These are phyloP conservation scores for Scaptomyza graminum DNA, from an alignment of 1,140 invertebrate genomes.

Conservation along the genomic window DNA sequence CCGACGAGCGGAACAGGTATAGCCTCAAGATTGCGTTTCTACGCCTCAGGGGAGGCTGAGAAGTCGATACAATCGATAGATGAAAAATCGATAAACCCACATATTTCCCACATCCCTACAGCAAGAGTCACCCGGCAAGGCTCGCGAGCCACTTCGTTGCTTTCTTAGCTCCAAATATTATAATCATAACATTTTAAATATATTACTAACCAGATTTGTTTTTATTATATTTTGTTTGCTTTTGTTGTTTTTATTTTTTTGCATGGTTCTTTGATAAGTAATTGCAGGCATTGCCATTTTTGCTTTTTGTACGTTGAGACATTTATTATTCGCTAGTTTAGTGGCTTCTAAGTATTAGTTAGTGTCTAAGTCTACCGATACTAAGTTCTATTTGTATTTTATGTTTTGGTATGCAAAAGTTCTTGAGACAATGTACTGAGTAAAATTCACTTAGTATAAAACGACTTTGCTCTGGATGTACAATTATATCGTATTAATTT, in stretches of 20 bases:
- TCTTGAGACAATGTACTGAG: slow-evolving; percentile 68
- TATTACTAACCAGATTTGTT: slow-evolving; percentile 48
- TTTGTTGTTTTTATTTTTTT: slow-evolving; percentile 22
- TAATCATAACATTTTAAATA: slow-evolving; percentile 17
- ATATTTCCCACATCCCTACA: no score
- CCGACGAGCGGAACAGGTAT: no score
- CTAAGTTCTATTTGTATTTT: slow-evolving; percentile 42
- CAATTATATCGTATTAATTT: slow-evolving; percentile 19
- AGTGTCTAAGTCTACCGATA: slow-evolving; percentile 32
- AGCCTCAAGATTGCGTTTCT: no score
- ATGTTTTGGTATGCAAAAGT: slow-evolving; percentile 54
- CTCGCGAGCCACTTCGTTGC: no score
- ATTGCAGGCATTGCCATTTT: slow-evolving; percentile 43
- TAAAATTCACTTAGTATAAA: slow-evolving; percentile 76
- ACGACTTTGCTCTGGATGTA: slow-evolving; percentile 44
- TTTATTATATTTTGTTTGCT: slow-evolving; percentile 30
- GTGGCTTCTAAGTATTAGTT: slow-evolving; percentile 45
- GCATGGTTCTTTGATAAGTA: slow-evolving; percentile 45
- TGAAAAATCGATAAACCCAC: no score
- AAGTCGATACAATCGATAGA: no score
- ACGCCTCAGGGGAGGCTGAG: no score
- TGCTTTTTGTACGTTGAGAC: slow-evolving; percentile 79
- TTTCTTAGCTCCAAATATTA: no score
- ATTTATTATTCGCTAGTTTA: slow-evolving; percentile 61
- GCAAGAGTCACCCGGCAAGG: no score